Conservation (phyloP, 2,888 invertebrate species). For the Agriopis leucophaearia region DNA sequence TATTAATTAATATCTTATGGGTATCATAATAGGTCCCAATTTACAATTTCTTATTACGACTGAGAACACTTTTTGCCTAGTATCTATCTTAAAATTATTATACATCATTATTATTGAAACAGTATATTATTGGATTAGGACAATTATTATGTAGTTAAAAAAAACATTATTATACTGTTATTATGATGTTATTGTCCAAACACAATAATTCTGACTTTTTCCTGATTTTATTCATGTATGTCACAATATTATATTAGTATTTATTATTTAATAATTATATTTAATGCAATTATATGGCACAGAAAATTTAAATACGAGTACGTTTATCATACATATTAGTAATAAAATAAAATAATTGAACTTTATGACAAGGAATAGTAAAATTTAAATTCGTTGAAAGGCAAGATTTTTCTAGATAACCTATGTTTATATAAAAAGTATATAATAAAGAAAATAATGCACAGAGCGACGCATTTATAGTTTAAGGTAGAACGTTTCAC, state of each 20-base stretch:
- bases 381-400: conserved; percentile 78
- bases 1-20: conserved; percentile 8
- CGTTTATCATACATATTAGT: conserved; percentile 15
- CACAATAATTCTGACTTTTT: too few relatives aligned
- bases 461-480: not conserved
- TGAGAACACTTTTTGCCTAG: conserved; percentile 40
- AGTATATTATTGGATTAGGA: not conserved
- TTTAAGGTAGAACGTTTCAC: too few relatives aligned
- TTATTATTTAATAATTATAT: conserved; percentile 9
- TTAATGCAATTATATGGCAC: conserved; percentile 44
- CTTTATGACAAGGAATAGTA: conserved; percentile 28
- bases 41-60: conserved; percentile 26
- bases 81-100: conserved; percentile 34
- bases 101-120: conserved; percentile 2
- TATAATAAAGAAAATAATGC: conserved; percentile 23
- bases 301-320: conserved; percentile 29
- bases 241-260: not conserved
- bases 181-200: too few relatives aligned
- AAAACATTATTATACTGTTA: not conserved
- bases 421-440: conserved; percentile 29
- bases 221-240: not conserved
- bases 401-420: conserved; percentile 66
- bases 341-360: conserved; percentile 28
- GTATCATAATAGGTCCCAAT: conserved; percentile 52
- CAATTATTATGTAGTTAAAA: not conserved